phyloP scores from a whole-genome alignment of 2,797 vertebrate genomes.

The Neosilurus hyrtlii region DNA sequence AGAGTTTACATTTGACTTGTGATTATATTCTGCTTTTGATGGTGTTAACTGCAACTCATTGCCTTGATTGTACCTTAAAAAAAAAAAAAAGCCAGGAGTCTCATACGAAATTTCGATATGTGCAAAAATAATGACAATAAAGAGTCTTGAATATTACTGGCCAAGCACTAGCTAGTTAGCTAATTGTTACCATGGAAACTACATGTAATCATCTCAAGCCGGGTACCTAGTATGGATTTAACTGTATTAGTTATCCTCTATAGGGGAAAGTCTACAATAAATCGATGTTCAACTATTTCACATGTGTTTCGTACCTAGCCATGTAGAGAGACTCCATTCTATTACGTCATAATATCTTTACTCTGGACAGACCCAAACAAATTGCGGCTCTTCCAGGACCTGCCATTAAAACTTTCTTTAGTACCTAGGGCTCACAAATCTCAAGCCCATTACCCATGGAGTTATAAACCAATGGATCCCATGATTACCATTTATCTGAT shows the following conservation, averaged over 20 bases:
- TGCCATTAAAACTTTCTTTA: neutral
- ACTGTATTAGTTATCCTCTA: neutral
- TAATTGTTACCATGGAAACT: neutral
- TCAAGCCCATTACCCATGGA: neutral
- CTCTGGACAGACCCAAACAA: no score
- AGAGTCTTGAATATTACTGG: no score
- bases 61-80: no score
- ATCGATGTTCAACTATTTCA: neutral
- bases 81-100: no score
- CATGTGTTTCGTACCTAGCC: neutral
- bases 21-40: no score
- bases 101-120: no score
- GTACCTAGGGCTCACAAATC: neutral
- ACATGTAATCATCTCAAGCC: no score
- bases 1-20: no score
- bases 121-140: no score
- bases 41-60: no score
- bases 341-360: neutral
- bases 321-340: neutral
- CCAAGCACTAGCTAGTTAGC: neutral
- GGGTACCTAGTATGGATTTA: neutral
- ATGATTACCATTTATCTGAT: conserved; percentile 33
- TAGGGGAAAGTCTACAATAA: neutral
- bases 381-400: neutral
- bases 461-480: neutral